Evolutionary conservation across 2,113 vertebrate genomes (phyloP), one percentile per base, ranked within the genome.

Genomic region (Arizona elegans): DNA sequence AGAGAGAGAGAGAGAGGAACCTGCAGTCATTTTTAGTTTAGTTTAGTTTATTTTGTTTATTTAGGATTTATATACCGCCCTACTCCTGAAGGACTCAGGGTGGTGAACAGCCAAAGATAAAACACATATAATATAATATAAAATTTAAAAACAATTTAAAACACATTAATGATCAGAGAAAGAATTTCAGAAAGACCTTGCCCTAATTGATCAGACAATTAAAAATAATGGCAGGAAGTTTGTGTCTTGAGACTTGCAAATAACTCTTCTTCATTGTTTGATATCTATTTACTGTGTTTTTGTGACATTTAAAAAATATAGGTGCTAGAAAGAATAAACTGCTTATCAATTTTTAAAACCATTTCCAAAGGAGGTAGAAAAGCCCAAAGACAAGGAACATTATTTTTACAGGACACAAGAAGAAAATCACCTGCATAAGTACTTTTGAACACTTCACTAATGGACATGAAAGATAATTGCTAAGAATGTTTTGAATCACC

Each of bases 341-440:
- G 65, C 12, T 0, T 0, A 0, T 5, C 23, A 21, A 0, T 86
- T 91, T 91, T 93, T 90, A 94, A 92, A 90, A 54, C 89, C 92
- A 33, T 92, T 3, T 59, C 70, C 52, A 56, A 24, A 93, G 53
- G 91, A 91, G 59, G 58, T 1, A 86, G 88, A 53, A 90, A 43
- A 92, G 15, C 55, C 8, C 3, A 0, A 62, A 65, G 33, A 91
- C 87, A 93, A 92, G 70, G 0, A 94, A 5, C 29, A 5, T n/a
- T 85, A 56, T 65, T 59, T 23, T 94, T 90, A 92, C 59, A 93
- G 90, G 93, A 86, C 53, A 91, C 59, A 75, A 85, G 93, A n/a
- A 62, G 11, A 38, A 90, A 52, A 86, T 93, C 89, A 62, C 8
- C 65, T 87, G 85, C 2, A 24, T 5, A 86, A 92, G 87, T 29